A percentile compares a stretch with the other conserved stretches of the same genome.
Conservation (phyloP, 2,888 invertebrate species). For the Isoperla grammatica region DNA sequence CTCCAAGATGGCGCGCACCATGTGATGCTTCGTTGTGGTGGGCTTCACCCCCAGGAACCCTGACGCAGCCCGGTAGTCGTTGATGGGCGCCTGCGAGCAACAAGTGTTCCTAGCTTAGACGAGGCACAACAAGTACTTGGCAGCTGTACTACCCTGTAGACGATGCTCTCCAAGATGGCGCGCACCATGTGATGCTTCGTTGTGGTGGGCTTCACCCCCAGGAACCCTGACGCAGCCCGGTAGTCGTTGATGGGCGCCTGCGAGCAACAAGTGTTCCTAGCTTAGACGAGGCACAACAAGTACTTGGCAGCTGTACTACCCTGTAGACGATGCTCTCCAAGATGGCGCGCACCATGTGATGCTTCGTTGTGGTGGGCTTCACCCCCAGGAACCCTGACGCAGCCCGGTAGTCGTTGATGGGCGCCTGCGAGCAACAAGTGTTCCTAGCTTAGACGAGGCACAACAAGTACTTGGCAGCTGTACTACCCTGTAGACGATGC, state of each 20-base stretch:
- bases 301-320: conserved; percentile 69
- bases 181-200: conserved; percentile 72
- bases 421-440: conserved; percentile 57
- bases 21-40: conserved; percentile 67
- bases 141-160: conserved; percentile 73
- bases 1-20: conserved; percentile 79
- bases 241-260: conserved; percentile 88
- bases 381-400: conserved; percentile 77
- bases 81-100: conserved; percentile 71
- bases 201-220: conserved; percentile 67
- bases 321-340: conserved; percentile 82
- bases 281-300: no score
- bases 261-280: conserved; percentile 28
- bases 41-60: conserved; percentile 72
- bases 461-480: no score
- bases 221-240: conserved; percentile 75
- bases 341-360: conserved; percentile 76
- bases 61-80: conserved; percentile 76
- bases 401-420: conserved; percentile 80
- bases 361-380: conserved; percentile 62
- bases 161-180: conserved; percentile 79
- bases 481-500: conserved; percentile 74
- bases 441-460: no score
- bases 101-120: background rate
- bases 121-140: no score